Percentiles rank a stretch among this genome's conserved stretches.
Evolutionary conservation across 2,113 vertebrate species (phyloP).

Genomic region (Sphyrna mokarran): DNA sequence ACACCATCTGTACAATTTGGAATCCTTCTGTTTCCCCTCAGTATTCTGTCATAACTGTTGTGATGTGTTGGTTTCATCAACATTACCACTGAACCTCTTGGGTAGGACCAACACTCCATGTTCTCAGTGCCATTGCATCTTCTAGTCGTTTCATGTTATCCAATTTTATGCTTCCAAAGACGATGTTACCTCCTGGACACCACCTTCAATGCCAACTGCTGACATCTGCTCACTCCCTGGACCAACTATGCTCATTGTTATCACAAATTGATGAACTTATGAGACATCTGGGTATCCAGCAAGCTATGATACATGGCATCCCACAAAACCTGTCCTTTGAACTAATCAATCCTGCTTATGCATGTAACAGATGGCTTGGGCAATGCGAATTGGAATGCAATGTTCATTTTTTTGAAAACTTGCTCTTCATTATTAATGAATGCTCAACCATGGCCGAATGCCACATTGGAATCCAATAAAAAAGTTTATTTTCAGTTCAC

Average conservation of each 20-base stretch:
- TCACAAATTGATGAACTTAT: background rate
- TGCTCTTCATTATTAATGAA: constrained; percentile 2
- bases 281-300: background rate
- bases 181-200: background rate
- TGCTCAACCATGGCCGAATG: background rate
- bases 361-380: background rate
- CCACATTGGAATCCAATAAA: background rate
- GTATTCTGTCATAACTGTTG: background rate
- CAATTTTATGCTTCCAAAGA: background rate
- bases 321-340: background rate
- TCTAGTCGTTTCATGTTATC: background rate
- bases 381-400: background rate
- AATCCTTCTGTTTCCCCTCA: background rate
- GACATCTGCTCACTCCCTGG: background rate
- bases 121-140: background rate
- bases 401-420: background rate
- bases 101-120: background rate
- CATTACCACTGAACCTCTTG: background rate
- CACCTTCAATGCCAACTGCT: background rate
- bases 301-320: background rate
- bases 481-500: background rate
- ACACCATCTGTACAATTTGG: background rate
- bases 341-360: background rate
- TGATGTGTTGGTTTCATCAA: background rate
- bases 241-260: background rate